Evolutionary conservation across 2,888 invertebrate genomes (phyloP), one percentile per base, ranked within the genome.

Genomic region (Choristoneura rosaceana): DNA sequence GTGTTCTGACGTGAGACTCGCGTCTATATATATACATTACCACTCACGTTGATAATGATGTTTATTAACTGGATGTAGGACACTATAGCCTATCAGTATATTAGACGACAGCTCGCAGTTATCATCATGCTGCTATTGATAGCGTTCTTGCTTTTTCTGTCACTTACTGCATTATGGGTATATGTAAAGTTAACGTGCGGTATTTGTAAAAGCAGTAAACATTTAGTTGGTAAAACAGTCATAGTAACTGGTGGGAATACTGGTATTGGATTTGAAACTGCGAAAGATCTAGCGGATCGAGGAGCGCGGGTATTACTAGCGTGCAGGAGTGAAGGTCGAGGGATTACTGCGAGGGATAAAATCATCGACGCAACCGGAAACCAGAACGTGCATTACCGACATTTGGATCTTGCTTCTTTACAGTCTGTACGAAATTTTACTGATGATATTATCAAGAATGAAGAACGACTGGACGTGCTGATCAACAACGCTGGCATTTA

Each of bases 211-310:
- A 82, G 82, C 73, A 90, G 84, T 71, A 85, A 77, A 70, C 88
- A 90, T 78, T 80, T 98, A 95, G 94, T 96, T 64, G 97, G 97
- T 2, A 98, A 98, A 93, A 97, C 97, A 3, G 97, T 97, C n/a
- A 95, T 98, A 68, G 95, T 98, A 45, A 98, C 98, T 12, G 98
- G 98, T 33, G 97, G 96, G 65, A 98, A 96, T 77, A 95, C 96
- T 78, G 98, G 97, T 5, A 97, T 97, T 79, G 98, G 97, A 41
- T 96, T 95, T 81, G 97, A 97, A 84, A 97, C 97, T 0, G 96
- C 96, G 0, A 95, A 94, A 77, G 95, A 97, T 81, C 84, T 97
- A 64, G 97, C 97, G 0, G 95, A 95, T 74, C 94, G 96, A 81
- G 97, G 97, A 41, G 98, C 97, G 0, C 94, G 95, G 74, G 94